phyloP scores from a whole-genome alignment of 2,113 vertebrate species.

The Arvicanthis niloticus region DNA sequence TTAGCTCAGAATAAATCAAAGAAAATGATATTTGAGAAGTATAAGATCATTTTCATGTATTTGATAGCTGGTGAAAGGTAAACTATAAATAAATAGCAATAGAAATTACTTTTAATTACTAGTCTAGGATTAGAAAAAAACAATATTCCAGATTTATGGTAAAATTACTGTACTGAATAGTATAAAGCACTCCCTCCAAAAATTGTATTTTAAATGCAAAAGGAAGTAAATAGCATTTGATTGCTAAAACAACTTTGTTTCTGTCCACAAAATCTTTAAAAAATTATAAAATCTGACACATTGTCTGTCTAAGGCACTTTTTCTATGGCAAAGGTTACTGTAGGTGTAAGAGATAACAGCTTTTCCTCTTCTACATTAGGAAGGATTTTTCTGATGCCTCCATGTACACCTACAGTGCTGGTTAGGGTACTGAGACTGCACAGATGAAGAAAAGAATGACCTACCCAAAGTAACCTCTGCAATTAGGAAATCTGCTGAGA shows the following conservation, averaged over 20 bases:
- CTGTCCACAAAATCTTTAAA: not conserved
- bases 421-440: not conserved
- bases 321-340: not conserved
- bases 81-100: not conserved
- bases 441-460: constrained; percentile 61
- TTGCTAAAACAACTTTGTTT: not conserved
- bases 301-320: not conserved
- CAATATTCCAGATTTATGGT: not conserved
- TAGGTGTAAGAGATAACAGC: not conserved
- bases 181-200: constrained; percentile 13
- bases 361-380: not conserved
- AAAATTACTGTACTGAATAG: not conserved
- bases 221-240: not conserved
- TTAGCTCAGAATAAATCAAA: not conserved
- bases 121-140: not conserved
- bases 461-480: constrained; percentile 58
- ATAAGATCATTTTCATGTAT: not conserved
- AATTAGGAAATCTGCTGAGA: constrained; percentile 77
- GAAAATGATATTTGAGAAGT: not conserved
- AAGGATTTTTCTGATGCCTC: not conserved
- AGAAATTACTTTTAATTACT: not conserved
- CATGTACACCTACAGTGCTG: not conserved
- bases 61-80: not conserved
- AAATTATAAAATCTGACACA: not conserved
- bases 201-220: not conserved